phyloP scores from a whole-genome alignment of 1,140 invertebrate species.

The Temnothorax longispinosus region DNA sequence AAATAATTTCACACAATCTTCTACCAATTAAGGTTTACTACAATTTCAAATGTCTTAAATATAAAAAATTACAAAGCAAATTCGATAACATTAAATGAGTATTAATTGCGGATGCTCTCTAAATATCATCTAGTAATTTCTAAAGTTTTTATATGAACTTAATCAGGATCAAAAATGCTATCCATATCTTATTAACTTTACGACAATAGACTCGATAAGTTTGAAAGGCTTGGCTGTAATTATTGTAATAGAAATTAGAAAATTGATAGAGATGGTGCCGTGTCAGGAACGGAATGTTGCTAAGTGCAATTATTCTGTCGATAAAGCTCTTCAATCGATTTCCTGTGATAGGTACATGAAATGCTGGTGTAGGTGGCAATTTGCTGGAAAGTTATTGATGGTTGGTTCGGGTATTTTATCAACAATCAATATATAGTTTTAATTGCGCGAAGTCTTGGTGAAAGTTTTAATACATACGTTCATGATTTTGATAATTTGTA shows the following conservation, averaged over 20 bases:
- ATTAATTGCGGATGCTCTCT: not conserved
- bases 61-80: not conserved
- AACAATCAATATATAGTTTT: conserved; percentile 14
- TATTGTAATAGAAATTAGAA: conserved; percentile 24
- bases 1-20: not conserved
- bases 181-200: not conserved
- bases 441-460: not conserved
- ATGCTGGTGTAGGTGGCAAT: not conserved
- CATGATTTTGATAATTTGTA: not conserved
- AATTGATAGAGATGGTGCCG: not conserved
- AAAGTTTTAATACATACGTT: not conserved
- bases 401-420: not conserved
- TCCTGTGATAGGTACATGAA: conserved; percentile 17
- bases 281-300: conserved; percentile 34
- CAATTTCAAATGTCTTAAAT: not conserved
- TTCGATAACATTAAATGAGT: not conserved
- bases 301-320: conserved; percentile 37
- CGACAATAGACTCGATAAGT: not conserved
- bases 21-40: not conserved
- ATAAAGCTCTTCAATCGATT: conserved; percentile 34
- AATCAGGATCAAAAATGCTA: not conserved
- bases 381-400: conserved; percentile 29
- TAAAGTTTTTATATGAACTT: not conserved
- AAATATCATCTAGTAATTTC: not conserved
- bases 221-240: not conserved